Evolutionary conservation across 2,113 vertebrate species (phyloP), one percentile per base, ranked within the genome.

Genomic region (Nematolebias whitei): DNA sequence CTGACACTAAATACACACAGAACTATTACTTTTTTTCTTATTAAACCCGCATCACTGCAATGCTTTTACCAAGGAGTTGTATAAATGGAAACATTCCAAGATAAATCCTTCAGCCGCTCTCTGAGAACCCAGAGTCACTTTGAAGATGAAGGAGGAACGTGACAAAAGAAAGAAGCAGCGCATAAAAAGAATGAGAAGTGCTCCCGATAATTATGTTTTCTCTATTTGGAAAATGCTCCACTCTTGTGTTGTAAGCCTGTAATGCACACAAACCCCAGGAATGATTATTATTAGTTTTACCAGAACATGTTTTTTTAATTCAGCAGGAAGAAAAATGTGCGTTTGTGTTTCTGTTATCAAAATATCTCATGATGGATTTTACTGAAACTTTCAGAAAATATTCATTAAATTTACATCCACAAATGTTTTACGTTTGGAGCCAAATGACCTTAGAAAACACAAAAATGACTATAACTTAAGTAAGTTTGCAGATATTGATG

Each of bases 21-120:
- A 1, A 1, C 52, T n/a, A 44, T 57, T 53, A 39, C 22, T 59
- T 47, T 59, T 58, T 47, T 39, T 71, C 81, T 58, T 78, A 82
- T 70, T 54, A 68, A 35, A 23, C 51, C 51, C 64, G 57, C 66
- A 85, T 75, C 58, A 55, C 29, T 6, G 22, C 71, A 51, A 23
- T 18, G n/a, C 63, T 68, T 51, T 74, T 74, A 84, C 78, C 50
- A 49, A 2, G 51, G 50, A 35, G 50, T 47, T 45, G 66, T 60
- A 56, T 68, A 50, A 63, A 62, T 49, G 40, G 47, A 55, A 66
- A 18, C 45, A 55, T 59, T 19, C 67, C 13, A 15, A 57, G 13
- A 53, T 32, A 48, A 32, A 67, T 52, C 62, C 54, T 81, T 71
- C 41, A 12, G 57, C 26, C 4, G 24, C 8, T 56, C 55, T 38